Base-by-base conservation (phyloP, 2,113 vertebrate genomes). In the Orycteropus afer region DNA sequence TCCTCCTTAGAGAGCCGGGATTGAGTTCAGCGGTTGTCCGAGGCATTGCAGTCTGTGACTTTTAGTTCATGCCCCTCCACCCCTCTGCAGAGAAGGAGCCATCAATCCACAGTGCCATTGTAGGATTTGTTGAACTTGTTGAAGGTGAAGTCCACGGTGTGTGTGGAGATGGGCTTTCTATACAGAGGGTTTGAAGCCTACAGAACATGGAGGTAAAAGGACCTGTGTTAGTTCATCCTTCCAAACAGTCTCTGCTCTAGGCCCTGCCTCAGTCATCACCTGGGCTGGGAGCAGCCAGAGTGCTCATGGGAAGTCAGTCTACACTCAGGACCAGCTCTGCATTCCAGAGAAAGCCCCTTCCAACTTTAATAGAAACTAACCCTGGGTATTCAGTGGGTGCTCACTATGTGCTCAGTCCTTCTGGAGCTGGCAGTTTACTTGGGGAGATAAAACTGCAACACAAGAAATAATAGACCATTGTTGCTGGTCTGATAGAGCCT, bases 101-200 rank as follows among this genome's bases (percentile, higher is more conserved):
- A 90, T 99, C 99, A 99, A 98, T 99, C 99, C 96, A 99, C 95
- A 1, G 98, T 99, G 91, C 99, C 99, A 0, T 99, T 99, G 98
- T 99, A 99, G 79, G 99, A 98, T 98, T 98, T 99, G 97, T 98
- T 99, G 89, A 99, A 98, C 98, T 99, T 99, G 98, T 98, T 98
- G 98, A 99, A 99, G 0, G 99, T 98, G 20, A 99, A 99, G 65
- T 99, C 99, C 76, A 99, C 97, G 0, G 98, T 98, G 88, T 99
- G 99, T 0, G 98, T 99, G 53, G 99, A 98, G 97, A 99, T 98
- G 11, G 99, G 99, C 97, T 99, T 99, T 98, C 99, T 99, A 98
- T 99, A 99, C 91, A 99, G 99, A 71, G 99, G 99, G 97, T 99
- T 99, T 95, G 99, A 99, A 61, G 99, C 99, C 99, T 99, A 95